Base-by-base conservation (phyloP, 2,113 vertebrate species). In the Sminthopsis crassicaudata region DNA sequence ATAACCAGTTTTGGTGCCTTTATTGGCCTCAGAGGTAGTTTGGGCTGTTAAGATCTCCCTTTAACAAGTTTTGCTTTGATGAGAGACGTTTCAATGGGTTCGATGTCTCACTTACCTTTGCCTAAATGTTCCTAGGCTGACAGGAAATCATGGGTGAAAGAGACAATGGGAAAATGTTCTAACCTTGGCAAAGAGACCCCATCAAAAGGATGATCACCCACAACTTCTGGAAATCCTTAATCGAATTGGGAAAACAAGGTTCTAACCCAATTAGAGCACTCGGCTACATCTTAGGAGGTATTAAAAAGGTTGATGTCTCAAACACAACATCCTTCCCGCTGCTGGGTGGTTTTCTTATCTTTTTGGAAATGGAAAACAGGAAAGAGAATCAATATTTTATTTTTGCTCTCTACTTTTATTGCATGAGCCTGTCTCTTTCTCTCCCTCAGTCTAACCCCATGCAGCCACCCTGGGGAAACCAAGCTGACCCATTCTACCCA, bases 1-100 rank as follows among this genome's bases (percentile, higher is more conserved):
- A 98, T 98, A 98, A 98, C 98, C 88, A 92, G 93, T 93, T 98
- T 98, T 90, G 96, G 97, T 98, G 95, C 96, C 97, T 97, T 98
- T 98, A 98, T 98, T 98, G 97, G 93, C 98, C 97, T 98, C 97
- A 0, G 55, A 98, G 97, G 98, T 97, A 97, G 96, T 95, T 95
- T 14, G 92, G 98, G 96, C 97, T 95, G 96, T 98, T 98, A 95
- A 98, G 97, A 96, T 97, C 96, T 95, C 93, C 92, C 93, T 94
- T 97, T 97, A 96, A 96, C 96, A 96, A 93, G 97, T 95, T 98
- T 96, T 96, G 84, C 97, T 98, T 97, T 97, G 96, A 96, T 97
- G 96, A 97, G 97, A 96, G 96, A 95, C 60, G 8, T 97, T 98
- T 93, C 93, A 25, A n/a, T 91, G 96, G 92, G 94, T 95, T 98